Evolutionary conservation across 2,113 vertebrate genomes (phyloP).

Genomic region (Macroglossus sobrinus): DNA sequence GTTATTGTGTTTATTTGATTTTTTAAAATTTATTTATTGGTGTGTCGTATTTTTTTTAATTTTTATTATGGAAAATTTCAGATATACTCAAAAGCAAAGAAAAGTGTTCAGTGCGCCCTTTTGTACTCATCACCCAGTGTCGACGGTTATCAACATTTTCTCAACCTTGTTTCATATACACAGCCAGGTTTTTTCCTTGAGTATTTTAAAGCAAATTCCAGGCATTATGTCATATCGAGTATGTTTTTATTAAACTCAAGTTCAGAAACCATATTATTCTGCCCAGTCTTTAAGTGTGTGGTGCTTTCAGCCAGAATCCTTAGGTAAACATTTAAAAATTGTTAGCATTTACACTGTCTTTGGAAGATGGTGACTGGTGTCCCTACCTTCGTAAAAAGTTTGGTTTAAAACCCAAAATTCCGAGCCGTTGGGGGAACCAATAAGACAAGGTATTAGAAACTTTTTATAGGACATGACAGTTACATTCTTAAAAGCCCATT

Average conservation of each 20-base stretch:
- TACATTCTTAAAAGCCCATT: conserved; percentile 65
- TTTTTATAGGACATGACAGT: conserved; percentile 47
- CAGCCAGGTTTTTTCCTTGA: not conserved
- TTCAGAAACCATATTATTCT: not conserved
- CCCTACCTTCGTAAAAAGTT: not conserved
- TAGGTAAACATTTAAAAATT: not conserved
- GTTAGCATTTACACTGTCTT: not conserved
- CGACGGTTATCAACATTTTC: not conserved
- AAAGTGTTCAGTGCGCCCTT: not conserved
- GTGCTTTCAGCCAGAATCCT: not conserved
- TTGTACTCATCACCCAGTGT: not conserved
- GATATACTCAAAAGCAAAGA: not conserved
- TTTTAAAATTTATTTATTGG: conserved; percentile 16
- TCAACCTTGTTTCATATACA: not conserved
- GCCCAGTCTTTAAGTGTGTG: not conserved
- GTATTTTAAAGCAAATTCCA: conserved; percentile 1
- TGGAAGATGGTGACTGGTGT: not conserved
- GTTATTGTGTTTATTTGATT: not conserved
- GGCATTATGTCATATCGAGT: not conserved
- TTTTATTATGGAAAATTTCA: conserved; percentile 59
- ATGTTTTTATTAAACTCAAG: not conserved
- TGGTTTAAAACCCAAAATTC: conserved; percentile 4
- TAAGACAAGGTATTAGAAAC: conserved; percentile 72
- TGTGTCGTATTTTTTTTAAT: not conserved
- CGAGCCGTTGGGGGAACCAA: conserved; percentile 45